These are phyloP conservation scores for Leucophenga maculata DNA, from an alignment of 2,888 invertebrate genomes.

Conservation along the genomic window DNA sequence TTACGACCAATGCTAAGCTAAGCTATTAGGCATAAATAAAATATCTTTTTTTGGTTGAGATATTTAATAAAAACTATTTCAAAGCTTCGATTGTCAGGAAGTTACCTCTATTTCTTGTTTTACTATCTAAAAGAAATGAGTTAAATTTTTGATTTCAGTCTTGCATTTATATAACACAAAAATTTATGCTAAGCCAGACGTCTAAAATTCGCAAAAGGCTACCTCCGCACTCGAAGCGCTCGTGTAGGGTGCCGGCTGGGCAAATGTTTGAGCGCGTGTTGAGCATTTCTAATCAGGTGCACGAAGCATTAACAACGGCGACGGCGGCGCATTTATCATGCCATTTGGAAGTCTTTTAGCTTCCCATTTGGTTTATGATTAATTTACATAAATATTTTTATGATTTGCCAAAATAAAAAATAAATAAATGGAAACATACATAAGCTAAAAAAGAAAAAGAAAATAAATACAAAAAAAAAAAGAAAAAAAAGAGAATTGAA, in stretches of 20 bases:
- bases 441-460: constrained; percentile 18
- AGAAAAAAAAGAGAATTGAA: constrained; percentile 28
- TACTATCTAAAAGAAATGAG: no score
- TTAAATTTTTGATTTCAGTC: no score
- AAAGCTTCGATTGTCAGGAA: no score
- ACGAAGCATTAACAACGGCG: background rate
- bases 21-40: no score
- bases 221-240: background rate
- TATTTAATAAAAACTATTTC: no score
- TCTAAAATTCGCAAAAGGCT: constrained; percentile 54
- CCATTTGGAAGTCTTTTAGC: constrained; percentile 24
- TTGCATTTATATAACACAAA: no score
- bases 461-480: constrained; percentile 1
- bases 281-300: constrained; percentile 55
- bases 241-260: constrained; percentile 17
- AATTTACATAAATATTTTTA: constrained; percentile 67
- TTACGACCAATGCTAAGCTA: no score
- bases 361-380: constrained; percentile 64
- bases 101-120: no score
- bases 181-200: constrained; percentile 62
- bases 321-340: background rate
- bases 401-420: constrained; percentile 54
- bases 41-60: no score
- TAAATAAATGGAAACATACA: constrained; percentile 25
- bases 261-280: constrained; percentile 55